Base-by-base conservation (phyloP, 2,113 vertebrate species). In the Stercorarius parasiticus region DNA sequence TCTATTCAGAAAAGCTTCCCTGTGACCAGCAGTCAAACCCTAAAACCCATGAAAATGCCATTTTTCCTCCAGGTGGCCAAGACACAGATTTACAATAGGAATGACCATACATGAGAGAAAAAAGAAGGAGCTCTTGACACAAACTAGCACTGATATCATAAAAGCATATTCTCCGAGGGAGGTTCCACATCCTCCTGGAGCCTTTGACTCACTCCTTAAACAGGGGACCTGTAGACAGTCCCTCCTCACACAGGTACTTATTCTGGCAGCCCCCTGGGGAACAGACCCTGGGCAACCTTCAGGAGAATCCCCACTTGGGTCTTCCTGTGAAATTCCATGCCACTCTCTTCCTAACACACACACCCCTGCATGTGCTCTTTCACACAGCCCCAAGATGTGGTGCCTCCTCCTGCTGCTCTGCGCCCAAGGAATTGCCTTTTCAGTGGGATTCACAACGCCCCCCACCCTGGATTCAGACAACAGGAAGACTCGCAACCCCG, bases 381-480 rank as follows among this genome's bases (percentile, higher is more conserved):
- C 86, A 42, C 69, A 74, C 90, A 97, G 97, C 40, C 45, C 65
- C 40, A 47, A 45, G 70, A 97, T 97, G 97, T 78, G 86, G 91
- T 38, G 34, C 17, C 78, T 96, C 53, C 50, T 97, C 2, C 0
- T 90, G 36, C 76, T 96, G 72, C 80, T 94, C 45, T 95, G 86
- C 65, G 83, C 45, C 83, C 96, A 96, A 15, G 94, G 49, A 88
- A 42, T 90, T 29, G 25, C 18, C 66, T 90, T 72, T 49, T 81
- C 65, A 53, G 59, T 29, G 26, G 91, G 87, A 62, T 65, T 91
- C 66, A 38, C 34, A 62, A 6, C 22, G 47, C 32, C 15, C 34
- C 64, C 11, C 32, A 1, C 20, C 38, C n/a, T 25, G 19, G 61
- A 34, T 19, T 62, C 5, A 58, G 86, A 81, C 66, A 73, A 82